Evolutionary conservation across 2,888 invertebrate species (phyloP), one percentile per base, ranked within the genome.

Genomic region (Folsomia candida): DNA sequence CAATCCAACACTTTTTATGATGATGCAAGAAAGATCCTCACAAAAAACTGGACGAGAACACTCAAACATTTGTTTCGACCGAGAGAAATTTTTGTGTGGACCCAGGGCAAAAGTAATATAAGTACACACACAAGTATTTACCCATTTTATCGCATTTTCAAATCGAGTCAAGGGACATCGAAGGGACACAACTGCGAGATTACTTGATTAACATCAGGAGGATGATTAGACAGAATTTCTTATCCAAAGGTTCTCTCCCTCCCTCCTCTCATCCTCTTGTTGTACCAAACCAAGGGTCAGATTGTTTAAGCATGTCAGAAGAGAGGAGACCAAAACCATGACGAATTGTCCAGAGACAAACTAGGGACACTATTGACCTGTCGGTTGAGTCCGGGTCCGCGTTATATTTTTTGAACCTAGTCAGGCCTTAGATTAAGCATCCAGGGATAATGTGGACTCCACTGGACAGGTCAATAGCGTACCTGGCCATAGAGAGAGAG

Each of bases 191-290:
- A 37, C 37, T 54, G 54, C 20, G 54, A 54, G 20, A 20, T 54
- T 6, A 54, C 28, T 61, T 61, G 61, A 61, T 61, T 61, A 61
- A 27, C 61, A 61, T 61, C 61, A 28, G 61, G 61, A 61, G 61
- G 29, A 61, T 61, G 61, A 61, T 61, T 61, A 61, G 61, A 61
- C 61, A 61, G 3, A 61, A 54, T 54, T 54, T 20, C 4, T 37
- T 4, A 9, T 14, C 37, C 4, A 61, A 61, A 29, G 61, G 27
- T 61, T 27, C 29, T 28, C 28, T 61, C 28, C 28, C 61, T 27
- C 26, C 25, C 20, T 37, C 37, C 14, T 14, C 14, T 14, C n/a
- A 54, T 54, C 54, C 6, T 28, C 27, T 27, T 61, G 57, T 60
- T 60, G 28, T 61, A n/a, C 22, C 22, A 9, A 59, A 25, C 28